A percentile compares a stretch with the other conserved stretches of the same genome.
Evolutionary conservation across 2,113 vertebrate species (phyloP).

Genomic region (Phrynosoma platyrhinos): DNA sequence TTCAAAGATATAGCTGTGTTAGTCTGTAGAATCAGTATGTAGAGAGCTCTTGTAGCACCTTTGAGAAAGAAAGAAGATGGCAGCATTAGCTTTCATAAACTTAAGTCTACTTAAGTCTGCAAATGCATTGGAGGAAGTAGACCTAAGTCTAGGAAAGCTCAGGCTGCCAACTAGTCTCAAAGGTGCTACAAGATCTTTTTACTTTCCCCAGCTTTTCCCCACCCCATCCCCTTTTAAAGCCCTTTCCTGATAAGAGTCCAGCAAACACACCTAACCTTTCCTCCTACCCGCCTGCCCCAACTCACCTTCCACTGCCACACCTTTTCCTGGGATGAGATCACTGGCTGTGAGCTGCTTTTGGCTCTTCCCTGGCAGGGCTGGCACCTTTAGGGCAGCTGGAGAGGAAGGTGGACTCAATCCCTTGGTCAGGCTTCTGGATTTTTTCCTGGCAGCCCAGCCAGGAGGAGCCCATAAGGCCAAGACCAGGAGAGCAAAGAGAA

Average conservation of each 20-base stretch:
- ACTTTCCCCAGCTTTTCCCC: neutral
- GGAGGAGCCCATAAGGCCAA: constrained; percentile 3
- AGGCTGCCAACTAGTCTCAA: no score
- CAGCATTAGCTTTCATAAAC: no score
- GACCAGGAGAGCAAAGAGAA: neutral
- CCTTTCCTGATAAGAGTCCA: neutral
- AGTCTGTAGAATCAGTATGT: no score
- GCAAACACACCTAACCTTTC: neutral
- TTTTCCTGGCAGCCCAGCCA: constrained; percentile 4
- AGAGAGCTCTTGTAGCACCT: no score
- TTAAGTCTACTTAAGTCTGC: no score
- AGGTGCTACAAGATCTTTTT: no score
- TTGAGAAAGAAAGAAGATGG: no score
- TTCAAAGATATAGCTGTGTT: neutral
- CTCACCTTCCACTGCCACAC: constrained; percentile 34
- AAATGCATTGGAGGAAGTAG: no score
- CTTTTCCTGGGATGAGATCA: constrained; percentile 3
- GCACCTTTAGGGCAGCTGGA: neutral
- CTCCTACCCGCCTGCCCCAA: constrained; percentile 7
- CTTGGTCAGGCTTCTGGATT: neutral
- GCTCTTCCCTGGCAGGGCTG: neutral
- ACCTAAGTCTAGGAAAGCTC: no score
- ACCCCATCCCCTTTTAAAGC: neutral
- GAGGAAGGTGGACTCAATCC: neutral
- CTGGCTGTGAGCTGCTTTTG: neutral